Evolutionary conservation across 2,888 invertebrate genomes (phyloP), one percentile per base, ranked within the genome.

Genomic region (Pandemis corylana): DNA sequence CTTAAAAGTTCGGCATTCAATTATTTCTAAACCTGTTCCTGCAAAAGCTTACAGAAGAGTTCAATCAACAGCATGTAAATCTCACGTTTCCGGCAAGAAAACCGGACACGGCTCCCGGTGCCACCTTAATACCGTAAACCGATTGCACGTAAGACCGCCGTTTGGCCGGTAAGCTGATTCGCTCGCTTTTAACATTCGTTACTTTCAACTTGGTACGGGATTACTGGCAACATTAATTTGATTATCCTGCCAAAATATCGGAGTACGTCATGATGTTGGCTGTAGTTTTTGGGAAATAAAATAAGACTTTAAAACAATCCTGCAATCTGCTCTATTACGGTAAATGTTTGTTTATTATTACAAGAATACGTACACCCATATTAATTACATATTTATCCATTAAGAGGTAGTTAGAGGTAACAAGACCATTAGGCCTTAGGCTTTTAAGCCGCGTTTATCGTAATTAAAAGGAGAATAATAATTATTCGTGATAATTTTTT

Each of bases 111-210:
- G 67, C 49, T 53, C 67, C 67, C n/a, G 20, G 20, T 46, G 65
- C 49, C 41, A 7, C 67, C 53, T 36, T 67, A 67, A 67, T 67
- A 67, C 67, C 67, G 41, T 51, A 67, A 67, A 53, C 67, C 67
- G 67, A 53, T 67, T 67, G 67, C n/a, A n/a, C 53, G 67, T 41
- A 51, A 67, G 67, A 67, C 67, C 67, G 53, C 67, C n/a, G 49
- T 67, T 41, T 67, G 53, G 49, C 53, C 67, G 49, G 53, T 67
- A 67, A 67, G 67, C 67, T 42, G 64, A 64, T 64, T 64, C 67
- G 6, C 41, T 53, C 53, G 53, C 67, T 67, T 65, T 67, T 53
- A 65, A 51, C 67, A 67, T 67, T 67, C 36, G 53, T 67, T 66
- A 53, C 66, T 67, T 41, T 67, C 20, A 67, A 53, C 51, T 66